These are phyloP conservation scores for Hapalemur alaotrensis DNA, from an alignment of 2,797 vertebrate species.

Conservation along the genomic window DNA sequence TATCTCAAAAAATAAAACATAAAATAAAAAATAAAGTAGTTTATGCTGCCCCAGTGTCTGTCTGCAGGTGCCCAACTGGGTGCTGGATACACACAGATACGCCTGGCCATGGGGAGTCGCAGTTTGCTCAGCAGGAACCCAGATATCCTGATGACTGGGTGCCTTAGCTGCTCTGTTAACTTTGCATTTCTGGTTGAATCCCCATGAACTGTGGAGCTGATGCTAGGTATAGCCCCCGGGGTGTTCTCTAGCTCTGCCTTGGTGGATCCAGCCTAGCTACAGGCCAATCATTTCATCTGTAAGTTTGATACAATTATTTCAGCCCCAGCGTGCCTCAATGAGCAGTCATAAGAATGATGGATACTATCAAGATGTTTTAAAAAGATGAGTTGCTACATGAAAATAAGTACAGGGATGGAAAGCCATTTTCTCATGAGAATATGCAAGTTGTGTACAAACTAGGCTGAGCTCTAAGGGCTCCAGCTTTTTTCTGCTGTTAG, in stretches of 20 bases:
- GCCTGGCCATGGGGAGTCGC: accelerated
- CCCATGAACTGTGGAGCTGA: not conserved
- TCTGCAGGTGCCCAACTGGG: accelerated
- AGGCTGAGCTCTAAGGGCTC: not conserved
- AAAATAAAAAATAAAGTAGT: not conserved
- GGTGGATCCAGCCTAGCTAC: not conserved
- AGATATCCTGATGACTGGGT: accelerated
- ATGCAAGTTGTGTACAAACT: not conserved
- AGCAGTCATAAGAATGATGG: not conserved
- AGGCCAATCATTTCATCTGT: not conserved
- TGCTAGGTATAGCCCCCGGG: not conserved
- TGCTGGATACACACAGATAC: accelerated
- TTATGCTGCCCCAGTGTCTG: accelerated
- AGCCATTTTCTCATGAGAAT: not conserved
- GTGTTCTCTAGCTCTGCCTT: not conserved
- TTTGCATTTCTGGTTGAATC: not conserved
- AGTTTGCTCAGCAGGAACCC: not conserved
- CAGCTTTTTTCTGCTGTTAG: not conserved
- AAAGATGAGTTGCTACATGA: not conserved
- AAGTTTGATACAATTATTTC: not conserved
- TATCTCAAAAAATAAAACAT: no score
- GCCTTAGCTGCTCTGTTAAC: not conserved
- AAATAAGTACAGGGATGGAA: not conserved
- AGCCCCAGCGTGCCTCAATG: not conserved
- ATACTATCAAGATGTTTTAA: not conserved